Evolutionary conservation across 2,888 invertebrate species (phyloP).

Genomic region (Plebejus argus): DNA sequence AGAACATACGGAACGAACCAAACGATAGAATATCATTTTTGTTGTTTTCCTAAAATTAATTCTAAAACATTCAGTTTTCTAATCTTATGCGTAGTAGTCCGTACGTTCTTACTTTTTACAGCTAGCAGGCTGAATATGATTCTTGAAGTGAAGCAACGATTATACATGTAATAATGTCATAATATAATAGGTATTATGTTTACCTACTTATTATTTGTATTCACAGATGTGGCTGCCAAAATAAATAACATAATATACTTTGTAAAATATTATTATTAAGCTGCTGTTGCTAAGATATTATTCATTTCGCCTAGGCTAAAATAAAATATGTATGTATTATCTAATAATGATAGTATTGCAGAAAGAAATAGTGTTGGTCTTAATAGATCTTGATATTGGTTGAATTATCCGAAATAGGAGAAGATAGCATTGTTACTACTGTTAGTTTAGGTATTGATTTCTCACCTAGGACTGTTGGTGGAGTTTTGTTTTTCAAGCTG

Average conservation of each 20-base stretch:
- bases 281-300: neutral
- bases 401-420: neutral
- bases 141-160: slow-evolving; percentile 39
- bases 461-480: slow-evolving; percentile 88
- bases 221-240: slow-evolving; percentile 71
- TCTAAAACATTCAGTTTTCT: neutral
- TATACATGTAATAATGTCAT: slow-evolving; percentile 54
- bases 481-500: slow-evolving; percentile 94
- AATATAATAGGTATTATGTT: slow-evolving; percentile 59
- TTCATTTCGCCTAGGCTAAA: neutral
- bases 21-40: neutral
- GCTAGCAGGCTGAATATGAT: slow-evolving; percentile 21
- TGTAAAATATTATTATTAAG: slow-evolving; percentile 43
- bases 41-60: neutral
- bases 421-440: neutral
- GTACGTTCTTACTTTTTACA: neutral
- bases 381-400: neutral
- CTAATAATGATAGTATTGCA: neutral
- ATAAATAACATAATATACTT: slow-evolving; percentile 62
- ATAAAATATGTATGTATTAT: neutral
- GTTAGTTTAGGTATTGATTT: neutral
- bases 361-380: neutral
- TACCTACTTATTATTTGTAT: slow-evolving; percentile 67
- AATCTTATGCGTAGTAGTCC: neutral
- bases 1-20: slow-evolving; percentile 11